phyloP scores from a whole-genome alignment of 2,888 invertebrate genomes.

The Neocrepidodera transversa region DNA sequence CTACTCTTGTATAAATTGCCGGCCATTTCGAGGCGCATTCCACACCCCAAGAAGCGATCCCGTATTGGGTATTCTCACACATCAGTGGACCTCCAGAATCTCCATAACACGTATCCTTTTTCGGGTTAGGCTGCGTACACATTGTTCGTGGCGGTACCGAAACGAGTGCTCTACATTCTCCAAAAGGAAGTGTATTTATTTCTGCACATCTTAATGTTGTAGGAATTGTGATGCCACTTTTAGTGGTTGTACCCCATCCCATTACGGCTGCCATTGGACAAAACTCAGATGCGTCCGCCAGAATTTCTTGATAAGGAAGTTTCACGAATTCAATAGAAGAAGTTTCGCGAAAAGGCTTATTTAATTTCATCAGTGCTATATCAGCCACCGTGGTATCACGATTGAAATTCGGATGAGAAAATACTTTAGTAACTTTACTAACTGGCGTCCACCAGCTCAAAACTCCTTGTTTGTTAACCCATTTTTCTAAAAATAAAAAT shows the following conservation, averaged over 20 bases:
- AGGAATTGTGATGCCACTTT: background rate
- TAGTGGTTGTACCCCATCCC: background rate
- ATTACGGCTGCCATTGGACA: background rate
- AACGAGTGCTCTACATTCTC: background rate
- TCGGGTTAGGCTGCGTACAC: background rate
- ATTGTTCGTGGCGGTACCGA: background rate
- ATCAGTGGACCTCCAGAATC: constrained; percentile 1
- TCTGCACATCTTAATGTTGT: background rate
- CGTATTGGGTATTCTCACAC: background rate
- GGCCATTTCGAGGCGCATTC: background rate
- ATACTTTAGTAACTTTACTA: background rate
- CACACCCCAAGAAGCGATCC: background rate
- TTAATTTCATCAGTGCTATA: background rate
- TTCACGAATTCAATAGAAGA: background rate
- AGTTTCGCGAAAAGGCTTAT: background rate
- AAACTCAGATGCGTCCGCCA: background rate
- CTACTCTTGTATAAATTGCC: constrained; percentile 2
- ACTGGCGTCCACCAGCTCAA: background rate
- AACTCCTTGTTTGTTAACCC: background rate
- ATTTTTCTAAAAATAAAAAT: background rate
- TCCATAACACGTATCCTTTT: background rate
- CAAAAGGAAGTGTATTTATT: background rate
- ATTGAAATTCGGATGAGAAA: background rate
- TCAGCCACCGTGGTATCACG: background rate
- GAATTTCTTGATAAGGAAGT: background rate